Evolutionary conservation across 2,797 vertebrate species (phyloP).

Genomic region (Myotis myotis): DNA sequence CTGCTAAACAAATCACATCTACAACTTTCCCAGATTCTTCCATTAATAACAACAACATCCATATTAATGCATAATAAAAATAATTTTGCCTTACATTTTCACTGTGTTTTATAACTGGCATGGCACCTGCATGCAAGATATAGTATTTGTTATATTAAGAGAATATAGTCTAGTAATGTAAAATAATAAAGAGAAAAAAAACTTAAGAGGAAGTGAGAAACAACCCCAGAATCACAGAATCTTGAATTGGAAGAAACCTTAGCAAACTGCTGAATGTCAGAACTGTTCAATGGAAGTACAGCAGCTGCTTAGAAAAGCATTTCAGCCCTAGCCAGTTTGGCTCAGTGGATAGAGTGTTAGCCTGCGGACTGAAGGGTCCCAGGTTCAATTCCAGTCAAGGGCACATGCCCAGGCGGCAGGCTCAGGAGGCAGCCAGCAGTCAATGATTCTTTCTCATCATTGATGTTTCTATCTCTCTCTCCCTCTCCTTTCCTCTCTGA

Average conservation of each 20-base stretch:
- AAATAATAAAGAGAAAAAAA: not conserved
- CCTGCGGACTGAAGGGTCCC: too few relatives aligned
- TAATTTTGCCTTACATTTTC: not conserved
- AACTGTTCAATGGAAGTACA: not conserved
- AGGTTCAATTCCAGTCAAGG: too few relatives aligned
- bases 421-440: too few relatives aligned
- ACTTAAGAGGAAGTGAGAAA: constrained; percentile 4
- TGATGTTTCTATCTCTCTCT: too few relatives aligned
- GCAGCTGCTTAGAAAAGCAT: not conserved
- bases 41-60: not conserved
- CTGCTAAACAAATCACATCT: not conserved
- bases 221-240: not conserved
- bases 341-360: too few relatives aligned
- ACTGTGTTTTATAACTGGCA: not conserved
- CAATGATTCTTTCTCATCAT: too few relatives aligned
- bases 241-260: constrained; percentile 6
- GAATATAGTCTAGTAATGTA: not conserved
- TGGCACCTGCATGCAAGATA: not conserved
- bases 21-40: not conserved
- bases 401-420: too few relatives aligned
- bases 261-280: not conserved
- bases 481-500: too few relatives aligned
- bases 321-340: not conserved
- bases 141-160: not conserved
- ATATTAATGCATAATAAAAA: not conserved